Percentiles rank a stretch among this genome's conserved stretches.
Conservation (phyloP, 1,140 invertebrate species). For the Nixonia krombeini region DNA sequence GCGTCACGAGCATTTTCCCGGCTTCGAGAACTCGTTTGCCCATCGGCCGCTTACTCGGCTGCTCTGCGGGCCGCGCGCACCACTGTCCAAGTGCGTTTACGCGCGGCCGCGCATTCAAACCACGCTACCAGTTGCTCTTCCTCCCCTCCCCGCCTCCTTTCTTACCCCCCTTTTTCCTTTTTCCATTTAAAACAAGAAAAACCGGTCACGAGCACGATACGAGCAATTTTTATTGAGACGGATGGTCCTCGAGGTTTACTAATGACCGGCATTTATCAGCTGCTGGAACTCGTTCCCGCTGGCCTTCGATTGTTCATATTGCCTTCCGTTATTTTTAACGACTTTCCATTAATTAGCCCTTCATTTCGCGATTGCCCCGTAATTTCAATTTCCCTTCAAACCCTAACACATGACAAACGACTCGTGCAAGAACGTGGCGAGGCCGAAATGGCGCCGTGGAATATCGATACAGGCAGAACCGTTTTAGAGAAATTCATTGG, state of each 20-base stretch:
- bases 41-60: too few relatives aligned
- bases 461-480: too few relatives aligned
- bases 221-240: constrained; percentile 47
- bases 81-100: constrained; percentile 7
- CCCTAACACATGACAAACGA: too few relatives aligned
- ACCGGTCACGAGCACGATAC: constrained; percentile 45
- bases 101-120: constrained; percentile 20
- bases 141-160: too few relatives aligned
- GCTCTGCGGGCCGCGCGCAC: too few relatives aligned
- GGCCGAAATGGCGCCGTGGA: too few relatives aligned
- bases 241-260: constrained; percentile 43
- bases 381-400: too few relatives aligned
- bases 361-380: too few relatives aligned
- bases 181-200: constrained; percentile 37
- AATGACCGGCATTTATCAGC: constrained; percentile 45
- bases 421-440: too few relatives aligned
- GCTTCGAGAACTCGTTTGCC: constrained; percentile 20
- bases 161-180: too few relatives aligned
- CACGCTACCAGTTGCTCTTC: constrained; percentile 36
- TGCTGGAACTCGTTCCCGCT: constrained; percentile 39
- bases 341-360: neutral
- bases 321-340: too few relatives aligned
- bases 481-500: too few relatives aligned
- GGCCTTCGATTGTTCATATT: constrained; percentile 32
- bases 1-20: constrained; percentile 38